A percentile compares a stretch with the other conserved stretches of the same genome.
phyloP scores from a whole-genome alignment of 2,797 vertebrate species.

The Aythya fuligula region DNA sequence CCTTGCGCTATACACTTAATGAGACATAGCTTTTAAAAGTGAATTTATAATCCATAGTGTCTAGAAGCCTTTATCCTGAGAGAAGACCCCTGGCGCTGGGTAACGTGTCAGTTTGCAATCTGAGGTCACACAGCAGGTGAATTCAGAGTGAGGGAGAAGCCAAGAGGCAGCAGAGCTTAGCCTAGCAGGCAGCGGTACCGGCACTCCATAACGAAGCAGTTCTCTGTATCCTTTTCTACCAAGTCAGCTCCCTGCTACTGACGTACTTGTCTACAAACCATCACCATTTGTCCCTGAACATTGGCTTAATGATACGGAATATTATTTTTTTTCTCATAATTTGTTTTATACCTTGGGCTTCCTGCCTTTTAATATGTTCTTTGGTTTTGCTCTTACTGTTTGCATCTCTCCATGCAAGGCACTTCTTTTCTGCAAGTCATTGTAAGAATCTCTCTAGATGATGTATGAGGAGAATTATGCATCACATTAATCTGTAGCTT shows the following conservation, averaged over 20 bases:
- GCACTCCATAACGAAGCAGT: neutral
- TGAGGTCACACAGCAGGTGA: neutral
- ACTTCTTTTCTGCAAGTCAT: conserved; percentile 6
- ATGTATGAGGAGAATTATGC: neutral
- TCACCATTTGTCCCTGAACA: neutral
- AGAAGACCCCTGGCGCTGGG: neutral
- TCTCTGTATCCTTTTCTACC: neutral
- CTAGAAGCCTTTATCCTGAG: neutral
- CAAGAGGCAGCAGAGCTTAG: neutral
- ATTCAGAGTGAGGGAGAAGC: neutral
- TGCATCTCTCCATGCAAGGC: neutral
- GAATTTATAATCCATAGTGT: neutral
- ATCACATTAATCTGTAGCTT: neutral
- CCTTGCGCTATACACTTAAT: neutral
- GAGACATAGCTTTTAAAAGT: neutral
- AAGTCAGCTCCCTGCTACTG: neutral
- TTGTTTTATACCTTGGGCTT: neutral
- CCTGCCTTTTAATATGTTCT: neutral
- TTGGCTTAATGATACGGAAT: neutral
- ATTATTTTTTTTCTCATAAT: neutral
- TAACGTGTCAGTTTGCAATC: neutral
- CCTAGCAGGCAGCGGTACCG: neutral
- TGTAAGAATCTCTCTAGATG: neutral
- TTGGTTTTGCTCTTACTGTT: neutral
- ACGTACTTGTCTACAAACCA: neutral